A percentile compares a stretch with the other conserved stretches of the same genome.
Conservation (phyloP, 2,888 invertebrate genomes). For the Gymnosoma rotundatum region DNA sequence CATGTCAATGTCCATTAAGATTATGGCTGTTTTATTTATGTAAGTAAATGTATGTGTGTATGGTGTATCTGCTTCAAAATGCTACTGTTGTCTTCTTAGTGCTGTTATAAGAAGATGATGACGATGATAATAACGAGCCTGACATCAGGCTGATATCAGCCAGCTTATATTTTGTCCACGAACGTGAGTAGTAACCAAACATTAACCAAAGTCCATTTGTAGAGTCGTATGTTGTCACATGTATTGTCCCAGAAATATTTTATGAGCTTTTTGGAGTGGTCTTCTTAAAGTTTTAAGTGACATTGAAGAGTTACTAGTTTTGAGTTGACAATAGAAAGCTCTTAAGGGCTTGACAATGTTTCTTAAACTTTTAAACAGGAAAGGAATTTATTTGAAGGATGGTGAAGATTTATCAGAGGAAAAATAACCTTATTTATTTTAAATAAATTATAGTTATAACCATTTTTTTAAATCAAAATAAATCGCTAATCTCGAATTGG, state of each 20-base stretch:
- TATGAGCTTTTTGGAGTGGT: slow-evolving; percentile 44
- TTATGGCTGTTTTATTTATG: slow-evolving; percentile 16
- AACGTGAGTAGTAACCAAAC: slow-evolving; percentile 58
- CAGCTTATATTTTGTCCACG: slow-evolving; percentile 49
- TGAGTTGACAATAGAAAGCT: slow-evolving; percentile 12
- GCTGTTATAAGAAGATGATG: not conserved
- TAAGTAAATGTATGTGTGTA: not conserved
- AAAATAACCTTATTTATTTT: no score
- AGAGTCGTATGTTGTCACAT: slow-evolving; percentile 3
- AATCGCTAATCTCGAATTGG: no score
- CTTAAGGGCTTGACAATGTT: not conserved
- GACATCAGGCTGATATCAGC: slow-evolving; percentile 33
- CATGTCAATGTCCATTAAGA: slow-evolving; percentile 36
- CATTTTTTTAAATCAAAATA: no score
- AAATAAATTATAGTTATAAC: no score
- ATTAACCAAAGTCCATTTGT: slow-evolving; percentile 15
- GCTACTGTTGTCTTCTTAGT: slow-evolving; percentile 12
- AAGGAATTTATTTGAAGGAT: not conserved
- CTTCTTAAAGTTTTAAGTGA: slow-evolving; percentile 29
- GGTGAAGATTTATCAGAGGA: not conserved
- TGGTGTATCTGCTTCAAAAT: slow-evolving; percentile 9
- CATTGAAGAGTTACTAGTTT: slow-evolving; percentile 28
- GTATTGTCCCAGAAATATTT: slow-evolving; percentile 25
- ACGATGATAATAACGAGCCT: slow-evolving; percentile 38
- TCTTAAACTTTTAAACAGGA: not conserved